Percentiles rank a stretch among this genome's conserved stretches.
Evolutionary conservation across 1,140 invertebrate genomes (phyloP).

Genomic region (Calycopis cecrops): DNA sequence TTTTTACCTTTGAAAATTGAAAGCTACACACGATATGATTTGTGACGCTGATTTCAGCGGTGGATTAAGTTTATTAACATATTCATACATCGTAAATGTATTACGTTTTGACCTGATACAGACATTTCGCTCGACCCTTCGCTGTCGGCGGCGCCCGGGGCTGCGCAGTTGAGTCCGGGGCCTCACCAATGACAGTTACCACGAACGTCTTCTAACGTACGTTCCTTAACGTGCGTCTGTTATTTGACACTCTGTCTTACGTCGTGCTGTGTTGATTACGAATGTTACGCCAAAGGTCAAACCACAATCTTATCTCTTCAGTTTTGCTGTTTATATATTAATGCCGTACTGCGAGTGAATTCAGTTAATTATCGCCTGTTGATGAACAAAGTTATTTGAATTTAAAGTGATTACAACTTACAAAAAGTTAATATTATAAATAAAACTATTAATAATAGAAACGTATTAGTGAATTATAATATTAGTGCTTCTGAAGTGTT

Average conservation of each 20-base stretch:
- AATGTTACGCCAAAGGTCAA: slow-evolving; percentile 64
- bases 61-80: slow-evolving; percentile 43
- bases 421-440: slow-evolving; percentile 10
- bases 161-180: slow-evolving; percentile 34
- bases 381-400: slow-evolving; percentile 32
- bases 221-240: slow-evolving; percentile 42
- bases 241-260: slow-evolving; percentile 53
- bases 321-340: slow-evolving; percentile 65
- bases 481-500: background rate
- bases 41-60: slow-evolving; percentile 6
- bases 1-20: too few species aligned
- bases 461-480: slow-evolving; percentile 5
- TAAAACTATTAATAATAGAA: slow-evolving; percentile 4
- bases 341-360: slow-evolving; percentile 56
- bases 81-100: slow-evolving; percentile 55
- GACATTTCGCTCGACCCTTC: slow-evolving; percentile 44
- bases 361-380: slow-evolving; percentile 55
- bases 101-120: slow-evolving; percentile 43
- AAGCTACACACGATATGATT: too few species aligned
- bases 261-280: slow-evolving; percentile 59
- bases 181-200: slow-evolving; percentile 22
- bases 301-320: slow-evolving; percentile 57
- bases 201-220: slow-evolving; percentile 23
- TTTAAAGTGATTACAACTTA: slow-evolving; percentile 19
- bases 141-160: slow-evolving; percentile 26